A percentile compares a stretch with the other conserved stretches of the same genome.
phyloP scores from a whole-genome alignment of 2,113 vertebrate species.

The Neotragus moschatus region DNA sequence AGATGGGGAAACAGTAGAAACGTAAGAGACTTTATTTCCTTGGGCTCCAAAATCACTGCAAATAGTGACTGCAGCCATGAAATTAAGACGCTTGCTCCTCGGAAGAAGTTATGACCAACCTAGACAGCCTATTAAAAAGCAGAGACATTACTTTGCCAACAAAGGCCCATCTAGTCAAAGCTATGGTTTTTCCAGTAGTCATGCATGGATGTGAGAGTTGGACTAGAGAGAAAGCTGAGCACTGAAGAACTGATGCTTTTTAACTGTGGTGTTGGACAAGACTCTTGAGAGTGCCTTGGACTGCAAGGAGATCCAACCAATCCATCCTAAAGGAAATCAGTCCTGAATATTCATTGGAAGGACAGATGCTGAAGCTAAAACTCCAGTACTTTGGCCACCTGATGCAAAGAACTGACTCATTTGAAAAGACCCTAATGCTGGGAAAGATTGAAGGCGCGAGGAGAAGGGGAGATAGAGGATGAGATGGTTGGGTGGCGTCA shows the following conservation, averaged over 20 bases:
- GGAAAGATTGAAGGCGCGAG: rapidly evolving
- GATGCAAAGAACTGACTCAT: background rate
- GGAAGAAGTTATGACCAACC: background rate
- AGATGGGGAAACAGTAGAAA: background rate
- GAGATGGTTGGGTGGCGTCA: background rate
- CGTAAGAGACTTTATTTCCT: background rate
- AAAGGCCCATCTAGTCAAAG: too few species aligned
- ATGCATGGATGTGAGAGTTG: background rate
- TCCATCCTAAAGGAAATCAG: background rate
- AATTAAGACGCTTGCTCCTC: background rate
- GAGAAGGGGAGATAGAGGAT: background rate
- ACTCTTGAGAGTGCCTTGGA: background rate
- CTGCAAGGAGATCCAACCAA: background rate
- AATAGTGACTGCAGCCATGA: background rate
- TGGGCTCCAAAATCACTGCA: background rate
- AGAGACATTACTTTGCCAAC: too few species aligned
- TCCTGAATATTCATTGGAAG: background rate
- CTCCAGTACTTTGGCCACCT: background rate
- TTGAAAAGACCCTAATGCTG: background rate
- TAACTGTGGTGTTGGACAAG: background rate
- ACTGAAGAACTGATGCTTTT: background rate
- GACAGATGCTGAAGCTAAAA: background rate
- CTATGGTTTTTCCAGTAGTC: too few species aligned
- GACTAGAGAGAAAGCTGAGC: background rate
- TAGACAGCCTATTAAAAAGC: too few species aligned